Base-by-base conservation (phyloP, 2,113 vertebrate species). In the Pao palembangensis region DNA sequence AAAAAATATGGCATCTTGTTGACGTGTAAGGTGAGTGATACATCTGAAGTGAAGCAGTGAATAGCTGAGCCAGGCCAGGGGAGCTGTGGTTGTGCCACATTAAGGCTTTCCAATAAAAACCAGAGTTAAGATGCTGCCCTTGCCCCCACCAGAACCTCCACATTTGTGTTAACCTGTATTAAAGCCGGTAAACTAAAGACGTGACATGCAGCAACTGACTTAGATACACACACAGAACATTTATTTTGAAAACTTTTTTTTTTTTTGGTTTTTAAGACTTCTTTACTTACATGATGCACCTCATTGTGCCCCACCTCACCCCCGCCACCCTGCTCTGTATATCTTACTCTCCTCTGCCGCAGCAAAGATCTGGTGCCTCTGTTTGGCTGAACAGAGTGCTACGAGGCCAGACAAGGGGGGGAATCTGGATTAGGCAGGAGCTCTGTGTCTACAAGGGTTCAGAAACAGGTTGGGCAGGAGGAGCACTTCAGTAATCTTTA, bases 401-500 rank as follows among this genome's bases (percentile, higher is more conserved):
- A 38, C 42, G 15, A 7, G 20, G 47, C 61, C 53, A 43, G 6
- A 18, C 46, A 42, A 51, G 44, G n/a, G 16, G 17, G 15, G 44
- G 15, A 8, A 8, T n/a, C 44, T 49, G 52, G 49, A 46, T 51
- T 43, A 31, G 51, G 34, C 44, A 65, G 17, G 41, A 52, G 43
- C 41, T 46, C 8, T 17, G 21, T 48, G 58, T 15, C 3, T 23
- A 7, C 4, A 28, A 28, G 25, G 8, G 34, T 38, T 38, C 34
- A 38, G 34, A 11, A 38, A 3, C 34, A 10, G 2, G 8, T 12
- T 38, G 34, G 11, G 10, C 34, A 38, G 34, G 34, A 41, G 6
- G 46, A 64, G 21, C n/a, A 25, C 57, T 63, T 93, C 88, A 98
- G 88, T 98, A 98, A 86, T 97, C 95, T 87, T 86, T 85, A 52